phyloP scores from a whole-genome alignment of 92 coral and sea anemone species.

The Porites rus region DNA sequence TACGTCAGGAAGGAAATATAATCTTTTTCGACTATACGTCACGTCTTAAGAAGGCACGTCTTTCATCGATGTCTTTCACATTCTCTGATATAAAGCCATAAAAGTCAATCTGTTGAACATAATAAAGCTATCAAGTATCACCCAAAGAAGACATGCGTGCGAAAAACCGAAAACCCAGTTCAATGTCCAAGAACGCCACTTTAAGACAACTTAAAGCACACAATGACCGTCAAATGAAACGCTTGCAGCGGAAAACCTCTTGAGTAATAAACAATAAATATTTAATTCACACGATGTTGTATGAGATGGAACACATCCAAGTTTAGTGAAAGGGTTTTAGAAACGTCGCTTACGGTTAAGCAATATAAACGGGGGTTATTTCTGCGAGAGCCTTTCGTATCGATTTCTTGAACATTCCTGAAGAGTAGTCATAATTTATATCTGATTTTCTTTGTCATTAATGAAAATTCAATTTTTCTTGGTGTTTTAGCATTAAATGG shows the following conservation, averaged over 20 bases:
- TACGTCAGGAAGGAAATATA: constrained; percentile 42
- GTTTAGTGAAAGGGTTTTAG: not conserved
- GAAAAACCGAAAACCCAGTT: not conserved
- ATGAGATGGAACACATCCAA: constrained; percentile 40
- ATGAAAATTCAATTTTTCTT: constrained; percentile 16
- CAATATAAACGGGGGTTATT: not conserved
- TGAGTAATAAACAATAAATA: constrained; percentile 38
- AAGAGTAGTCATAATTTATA: too few relatives aligned
- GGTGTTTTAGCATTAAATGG: not conserved
- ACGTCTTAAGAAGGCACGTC: constrained; percentile 13
- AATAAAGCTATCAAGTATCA: constrained; percentile 6
- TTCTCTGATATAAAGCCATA: constrained; percentile 27
- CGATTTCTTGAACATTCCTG: not conserved
- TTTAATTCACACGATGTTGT: constrained; percentile 26
- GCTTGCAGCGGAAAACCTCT: constrained; percentile 12
- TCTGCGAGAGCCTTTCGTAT: not conserved
- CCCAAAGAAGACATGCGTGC: constrained; percentile 8
- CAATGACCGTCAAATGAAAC: not conserved
- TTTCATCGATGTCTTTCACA: constrained; percentile 23
- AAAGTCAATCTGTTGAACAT: constrained; percentile 24
- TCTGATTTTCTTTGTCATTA: not conserved
- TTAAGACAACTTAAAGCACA: constrained; percentile 13
- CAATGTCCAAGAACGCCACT: constrained; percentile 5
- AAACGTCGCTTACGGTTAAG: not conserved
- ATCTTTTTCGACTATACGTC: constrained; percentile 20